Percentiles rank a stretch among this genome's conserved stretches.
These are phyloP conservation scores for Lacanobia oleracea DNA, from an alignment of 2,888 invertebrate genomes.

Conservation along the genomic window DNA sequence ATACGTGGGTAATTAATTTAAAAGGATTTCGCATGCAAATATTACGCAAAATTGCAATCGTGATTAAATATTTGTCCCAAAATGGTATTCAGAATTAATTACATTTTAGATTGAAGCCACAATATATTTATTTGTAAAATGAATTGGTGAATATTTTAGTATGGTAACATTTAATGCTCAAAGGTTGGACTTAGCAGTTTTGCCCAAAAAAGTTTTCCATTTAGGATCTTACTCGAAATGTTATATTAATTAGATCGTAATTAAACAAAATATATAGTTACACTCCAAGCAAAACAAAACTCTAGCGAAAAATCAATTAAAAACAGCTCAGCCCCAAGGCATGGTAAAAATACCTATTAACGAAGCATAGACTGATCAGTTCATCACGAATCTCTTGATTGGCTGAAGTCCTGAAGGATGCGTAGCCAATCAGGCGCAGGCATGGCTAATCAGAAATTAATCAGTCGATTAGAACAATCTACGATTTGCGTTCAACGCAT, in stretches of 20 bases:
- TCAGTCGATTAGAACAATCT: slow-evolving; percentile 54
- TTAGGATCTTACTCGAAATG: background rate
- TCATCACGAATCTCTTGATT: slow-evolving; percentile 57
- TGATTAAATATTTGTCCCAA: slow-evolving; percentile 9
- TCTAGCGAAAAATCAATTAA: slow-evolving; percentile 56
- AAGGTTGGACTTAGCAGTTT: background rate
- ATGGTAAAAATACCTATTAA: slow-evolving; percentile 41
- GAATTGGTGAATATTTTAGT: background rate
- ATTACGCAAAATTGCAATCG: slow-evolving; percentile 24
- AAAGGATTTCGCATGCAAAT: slow-evolving; percentile 20
- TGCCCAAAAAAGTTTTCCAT: background rate
- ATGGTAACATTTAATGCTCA: background rate
- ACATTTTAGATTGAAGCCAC: no score
- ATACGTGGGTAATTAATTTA: slow-evolving; percentile 22
- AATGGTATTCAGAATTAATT: slow-evolving; percentile 8
- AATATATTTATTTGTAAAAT: background rate
- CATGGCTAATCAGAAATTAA: slow-evolving; percentile 58
- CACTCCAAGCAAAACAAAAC: slow-evolving; percentile 17
- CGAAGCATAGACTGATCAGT: slow-evolving; percentile 46
- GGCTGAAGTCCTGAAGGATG: slow-evolving; percentile 60
- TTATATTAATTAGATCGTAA: background rate
- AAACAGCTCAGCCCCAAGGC: slow-evolving; percentile 29
- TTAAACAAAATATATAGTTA: background rate
- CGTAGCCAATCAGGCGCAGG: slow-evolving; percentile 48
- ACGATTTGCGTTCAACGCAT: slow-evolving; percentile 31